phyloP scores from a whole-genome alignment of 2,888 invertebrate species.

The Ectemnius continuus region DNA sequence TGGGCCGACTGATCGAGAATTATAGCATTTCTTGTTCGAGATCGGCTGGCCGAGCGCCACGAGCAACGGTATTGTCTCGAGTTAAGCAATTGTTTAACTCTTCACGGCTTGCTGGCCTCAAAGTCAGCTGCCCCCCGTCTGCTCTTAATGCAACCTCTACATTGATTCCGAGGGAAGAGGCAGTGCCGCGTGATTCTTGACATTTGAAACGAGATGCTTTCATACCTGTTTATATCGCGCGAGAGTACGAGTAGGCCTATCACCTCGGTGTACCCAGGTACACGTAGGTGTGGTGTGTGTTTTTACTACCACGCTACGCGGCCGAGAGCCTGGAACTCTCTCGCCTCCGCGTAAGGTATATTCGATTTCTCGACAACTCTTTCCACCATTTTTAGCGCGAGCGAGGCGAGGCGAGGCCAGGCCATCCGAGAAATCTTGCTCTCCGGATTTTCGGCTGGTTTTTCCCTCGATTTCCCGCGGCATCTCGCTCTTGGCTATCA shows the following conservation, averaged over 20 bases:
- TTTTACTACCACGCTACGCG: slow-evolving; percentile 4
- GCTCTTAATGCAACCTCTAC: too few species aligned
- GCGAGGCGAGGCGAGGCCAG: background rate
- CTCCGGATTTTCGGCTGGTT: background rate
- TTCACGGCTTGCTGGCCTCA: too few species aligned
- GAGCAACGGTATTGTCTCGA: too few species aligned
- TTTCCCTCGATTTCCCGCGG: background rate
- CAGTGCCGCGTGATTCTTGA: slow-evolving; percentile 4
- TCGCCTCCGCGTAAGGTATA: slow-evolving; percentile 53
- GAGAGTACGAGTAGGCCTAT: background rate
- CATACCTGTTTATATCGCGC: slow-evolving; percentile 5
- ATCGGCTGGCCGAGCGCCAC: too few species aligned
- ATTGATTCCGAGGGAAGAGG: background rate
- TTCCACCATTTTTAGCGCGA: slow-evolving; percentile 42
- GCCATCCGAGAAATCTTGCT: background rate
- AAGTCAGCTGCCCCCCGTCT: too few species aligned
- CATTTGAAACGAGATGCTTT: slow-evolving; percentile 7
- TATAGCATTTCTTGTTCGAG: too few species aligned
- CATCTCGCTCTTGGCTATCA: background rate
- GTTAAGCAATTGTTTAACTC: too few species aligned
- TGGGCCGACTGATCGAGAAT: too few species aligned
- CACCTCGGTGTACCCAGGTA: background rate
- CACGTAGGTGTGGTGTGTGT: slow-evolving; percentile 14
- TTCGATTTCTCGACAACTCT: slow-evolving; percentile 59
- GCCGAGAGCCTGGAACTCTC: slow-evolving; percentile 29